phyloP scores from a whole-genome alignment of 2,113 vertebrate species.

The Myrmecobius fasciatus region DNA sequence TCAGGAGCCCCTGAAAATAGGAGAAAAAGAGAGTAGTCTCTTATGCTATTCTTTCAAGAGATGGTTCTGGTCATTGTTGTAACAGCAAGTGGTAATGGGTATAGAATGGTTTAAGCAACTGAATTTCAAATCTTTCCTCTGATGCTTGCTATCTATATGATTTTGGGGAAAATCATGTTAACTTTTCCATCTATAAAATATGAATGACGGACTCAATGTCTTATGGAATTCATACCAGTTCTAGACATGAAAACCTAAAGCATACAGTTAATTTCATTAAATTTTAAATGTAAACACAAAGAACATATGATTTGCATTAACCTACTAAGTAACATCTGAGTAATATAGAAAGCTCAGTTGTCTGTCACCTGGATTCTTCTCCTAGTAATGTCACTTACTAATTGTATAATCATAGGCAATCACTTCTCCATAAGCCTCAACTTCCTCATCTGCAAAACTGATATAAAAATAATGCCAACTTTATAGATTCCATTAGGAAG shows the following conservation, averaged over 20 bases:
- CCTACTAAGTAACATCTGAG: background rate
- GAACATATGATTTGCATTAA: background rate
- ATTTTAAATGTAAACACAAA: background rate
- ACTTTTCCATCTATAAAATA: background rate
- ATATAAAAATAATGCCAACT: background rate
- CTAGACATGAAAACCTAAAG: background rate
- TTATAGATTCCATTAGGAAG: background rate
- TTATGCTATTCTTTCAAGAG: background rate
- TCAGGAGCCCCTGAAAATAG: slow-evolving; percentile 27
- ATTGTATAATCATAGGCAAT: background rate
- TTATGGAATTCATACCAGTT: background rate
- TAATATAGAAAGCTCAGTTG: background rate
- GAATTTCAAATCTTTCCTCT: background rate
- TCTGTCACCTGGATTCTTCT: background rate
- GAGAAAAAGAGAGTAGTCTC: background rate
- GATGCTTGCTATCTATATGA: background rate
- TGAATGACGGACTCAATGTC: background rate
- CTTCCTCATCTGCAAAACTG: background rate
- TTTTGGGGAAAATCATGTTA: background rate
- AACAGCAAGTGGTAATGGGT: background rate
- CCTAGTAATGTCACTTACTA: background rate
- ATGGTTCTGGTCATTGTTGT: background rate
- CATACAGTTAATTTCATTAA: background rate
- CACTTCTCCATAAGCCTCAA: background rate
- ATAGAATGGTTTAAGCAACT: background rate